Evolutionary conservation across 2,888 invertebrate genomes (phyloP), one percentile per base, ranked within the genome.

Genomic region (Hyppa rectilinea): DNA sequence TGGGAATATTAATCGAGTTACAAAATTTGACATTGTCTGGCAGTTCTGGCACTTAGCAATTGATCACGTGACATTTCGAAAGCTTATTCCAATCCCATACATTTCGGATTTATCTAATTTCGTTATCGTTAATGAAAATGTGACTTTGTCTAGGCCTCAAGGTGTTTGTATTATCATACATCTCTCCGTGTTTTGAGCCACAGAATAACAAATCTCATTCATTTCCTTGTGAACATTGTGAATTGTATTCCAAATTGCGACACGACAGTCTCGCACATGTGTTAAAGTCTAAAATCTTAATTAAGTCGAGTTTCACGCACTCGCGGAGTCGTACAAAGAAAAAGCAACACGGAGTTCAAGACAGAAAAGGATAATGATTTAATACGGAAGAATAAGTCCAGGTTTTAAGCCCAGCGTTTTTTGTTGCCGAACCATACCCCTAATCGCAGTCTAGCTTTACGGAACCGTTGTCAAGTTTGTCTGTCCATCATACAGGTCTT

Each of bases 251-350:
- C 20, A 53, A 69, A 77, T 77, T 70, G 29, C 50, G 47, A 53
- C 36, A 14, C 58, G 56, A 52, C 36, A 26, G 20, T 71, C 29
- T 38, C 58, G 47, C 79, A 63, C 50, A 34, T 49, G 45, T 61
- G 61, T 63, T 47, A 31, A 43, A 78, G 31, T 56, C 60, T 63
- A 47, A n/a, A 71, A 71, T 75, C 72, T 78, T 72, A 75, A 75
- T 75, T 63, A 78, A 59, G 53, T 43, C 58, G 43, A 53, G 40
- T 72, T 78, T 62, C n/a, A 75, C 79, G 75, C 79, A 38, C 43
- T 10, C 43, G 1, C 20, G 47, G 62, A 71, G 31, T 12, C n/a
- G 40, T 49, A 53, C 47, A 53, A 49, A 59, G 53, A 71, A 59
- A 78, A 36, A 29, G 7, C 20, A 59, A 59, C 4, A 26, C 31